phyloP scores from a whole-genome alignment of 1,140 invertebrate species.

The Bradysia coprophila region DNA sequence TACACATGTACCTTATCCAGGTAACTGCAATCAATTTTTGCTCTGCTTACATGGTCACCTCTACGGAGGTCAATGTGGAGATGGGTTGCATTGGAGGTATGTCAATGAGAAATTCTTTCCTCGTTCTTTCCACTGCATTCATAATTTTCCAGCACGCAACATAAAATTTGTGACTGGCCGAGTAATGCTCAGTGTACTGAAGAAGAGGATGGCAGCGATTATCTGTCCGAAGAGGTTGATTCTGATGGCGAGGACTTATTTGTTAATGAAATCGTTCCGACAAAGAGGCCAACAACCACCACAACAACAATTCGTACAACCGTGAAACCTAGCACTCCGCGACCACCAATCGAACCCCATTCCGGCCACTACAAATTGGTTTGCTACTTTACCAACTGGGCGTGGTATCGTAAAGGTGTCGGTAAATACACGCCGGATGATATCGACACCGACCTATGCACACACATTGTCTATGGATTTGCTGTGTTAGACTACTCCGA shows the following conservation, averaged over 20 bases:
- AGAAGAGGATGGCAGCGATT: conserved; percentile 8
- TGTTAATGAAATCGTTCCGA: conserved; percentile 4
- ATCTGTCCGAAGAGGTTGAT: not conserved
- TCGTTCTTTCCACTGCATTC: too few species aligned
- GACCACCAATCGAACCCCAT: conserved; percentile 22
- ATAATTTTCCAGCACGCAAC: too few species aligned
- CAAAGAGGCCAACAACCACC: conserved; percentile 13
- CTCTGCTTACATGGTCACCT: conserved; percentile 62
- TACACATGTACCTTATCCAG: conserved; percentile 36
- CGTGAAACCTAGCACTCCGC: conserved; percentile 15
- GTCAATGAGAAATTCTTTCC: too few species aligned
- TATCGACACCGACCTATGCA: conserved; percentile 71
- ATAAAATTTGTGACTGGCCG: conserved; percentile 62
- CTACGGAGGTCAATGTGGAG: conserved; percentile 47
- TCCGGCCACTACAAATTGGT: conserved; percentile 52
- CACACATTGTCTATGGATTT: conserved; percentile 84
- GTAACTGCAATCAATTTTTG: conserved; percentile 52
- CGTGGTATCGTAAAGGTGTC: conserved; percentile 67
- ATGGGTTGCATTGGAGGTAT: conserved; percentile 68
- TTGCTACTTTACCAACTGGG: conserved; percentile 90
- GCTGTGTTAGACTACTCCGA: conserved; percentile 65
- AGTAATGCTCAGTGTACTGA: conserved; percentile 40
- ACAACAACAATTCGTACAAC: conserved; percentile 13
- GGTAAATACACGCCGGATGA: conserved; percentile 70
- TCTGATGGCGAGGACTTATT: conserved; percentile 1